Evolutionary conservation across 1,140 invertebrate species (phyloP).

Genomic region (Brachionus koreanus): DNA sequence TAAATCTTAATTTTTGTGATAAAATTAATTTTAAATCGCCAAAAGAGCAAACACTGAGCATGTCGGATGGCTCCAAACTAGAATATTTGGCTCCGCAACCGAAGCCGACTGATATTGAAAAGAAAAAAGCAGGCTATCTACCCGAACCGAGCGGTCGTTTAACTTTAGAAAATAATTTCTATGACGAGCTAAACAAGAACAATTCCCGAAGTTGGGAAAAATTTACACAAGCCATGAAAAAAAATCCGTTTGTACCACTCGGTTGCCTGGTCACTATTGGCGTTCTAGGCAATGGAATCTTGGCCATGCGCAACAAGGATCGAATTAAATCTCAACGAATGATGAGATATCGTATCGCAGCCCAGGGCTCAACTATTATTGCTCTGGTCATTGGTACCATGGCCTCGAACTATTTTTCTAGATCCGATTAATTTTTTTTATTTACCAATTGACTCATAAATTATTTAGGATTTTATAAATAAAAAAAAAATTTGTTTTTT

Average conservation of each 20-base stretch:
- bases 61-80: slow-evolving; percentile 21
- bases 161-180: slow-evolving; percentile 11
- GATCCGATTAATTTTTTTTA: background rate
- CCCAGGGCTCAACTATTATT: slow-evolving; percentile 37
- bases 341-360: slow-evolving; percentile 44
- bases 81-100: background rate
- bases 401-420: background rate
- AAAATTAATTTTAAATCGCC: background rate
- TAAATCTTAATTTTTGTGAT: background rate
- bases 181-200: slow-evolving; percentile 26
- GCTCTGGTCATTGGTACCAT: slow-evolving; percentile 39
- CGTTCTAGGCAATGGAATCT: slow-evolving; percentile 10
- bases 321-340: slow-evolving; percentile 19
- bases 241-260: slow-evolving; percentile 39
- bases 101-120: background rate
- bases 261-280: slow-evolving; percentile 1
- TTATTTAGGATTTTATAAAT: slow-evolving; percentile 2
- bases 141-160: background rate
- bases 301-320: slow-evolving; percentile 40
- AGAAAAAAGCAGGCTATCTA: slow-evolving; percentile 15
- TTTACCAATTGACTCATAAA: background rate
- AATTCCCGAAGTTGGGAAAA: background rate
- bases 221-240: background rate
- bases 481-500: background rate
- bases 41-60: background rate